Evolutionary conservation across 2,888 invertebrate genomes (phyloP).

Genomic region (Cepaea hortensis): DNA sequence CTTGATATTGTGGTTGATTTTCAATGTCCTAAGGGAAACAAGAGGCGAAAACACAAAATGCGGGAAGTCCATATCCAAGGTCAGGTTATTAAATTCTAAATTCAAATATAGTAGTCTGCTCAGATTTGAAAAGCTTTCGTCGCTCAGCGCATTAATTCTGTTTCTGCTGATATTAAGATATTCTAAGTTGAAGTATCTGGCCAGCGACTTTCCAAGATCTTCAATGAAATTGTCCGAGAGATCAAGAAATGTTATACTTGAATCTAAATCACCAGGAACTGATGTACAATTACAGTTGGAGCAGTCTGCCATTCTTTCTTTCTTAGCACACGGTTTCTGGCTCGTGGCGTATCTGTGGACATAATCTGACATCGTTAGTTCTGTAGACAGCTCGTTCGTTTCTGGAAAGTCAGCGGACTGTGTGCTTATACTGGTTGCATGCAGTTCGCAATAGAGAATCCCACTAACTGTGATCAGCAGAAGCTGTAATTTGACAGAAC

Average conservation of each 20-base stretch:
- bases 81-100: conserved; percentile 1
- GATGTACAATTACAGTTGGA: background rate
- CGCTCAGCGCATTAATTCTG: background rate
- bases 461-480: background rate
- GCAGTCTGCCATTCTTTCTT: background rate
- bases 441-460: background rate
- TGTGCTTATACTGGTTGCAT: background rate
- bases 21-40: background rate
- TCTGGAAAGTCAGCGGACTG: background rate
- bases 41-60: background rate
- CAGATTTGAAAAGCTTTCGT: conserved; percentile 17
- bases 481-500: background rate
- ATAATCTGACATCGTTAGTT: too few relatives aligned
- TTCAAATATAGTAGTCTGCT: background rate
- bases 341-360: too few relatives aligned
- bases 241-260: conserved; percentile 12
- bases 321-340: too few relatives aligned
- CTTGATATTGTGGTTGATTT: conserved; percentile 12
- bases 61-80: background rate
- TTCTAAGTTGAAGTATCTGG: background rate
- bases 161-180: background rate
- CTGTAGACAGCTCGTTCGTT: background rate
- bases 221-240: background rate
- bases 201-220: background rate
- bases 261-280: background rate